Evolutionary conservation across 2,888 invertebrate species (phyloP), one percentile per base, ranked within the genome.

Genomic region (Drosophila dives): DNA sequence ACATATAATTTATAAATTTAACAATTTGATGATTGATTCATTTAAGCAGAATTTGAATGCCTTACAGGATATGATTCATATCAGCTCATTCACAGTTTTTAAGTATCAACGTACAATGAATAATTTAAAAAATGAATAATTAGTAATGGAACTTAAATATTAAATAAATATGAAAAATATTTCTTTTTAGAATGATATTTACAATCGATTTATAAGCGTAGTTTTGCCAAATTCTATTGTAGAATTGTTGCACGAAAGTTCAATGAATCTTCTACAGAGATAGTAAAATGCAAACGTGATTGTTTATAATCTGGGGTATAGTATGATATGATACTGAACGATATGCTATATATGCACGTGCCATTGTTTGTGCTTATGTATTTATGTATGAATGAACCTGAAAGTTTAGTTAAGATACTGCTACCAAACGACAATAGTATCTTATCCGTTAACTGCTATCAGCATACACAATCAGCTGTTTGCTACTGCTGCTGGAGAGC

Each of bases 331-430:
- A 58, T 64, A 67, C 50, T 58, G 50, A 63, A 67, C 66, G 73
- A 80, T 80, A 77, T 77, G 77, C 68, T 75, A 32, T 62, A 32
- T 62, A 74, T 81, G 62, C 86, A 83, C 88, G 86, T 87, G 83
- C 71, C 77, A 72, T 77, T 81, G 86, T 81, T 78, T 75, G 68
- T 67, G 67, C 62, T 75, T 68, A 64, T 81, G 76, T 63, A 67
- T 45, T 48, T 67, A 55, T 73, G 40, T 68, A 61, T 69, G 54
- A 61, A 73, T 69, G 64, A 75, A 89, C 69, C 49, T 34, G 69
- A 67, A 87, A 83, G 89, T 88, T 88, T 81, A 81, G 90, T 88
- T 86, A 90, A 90, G 90, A 86, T 90, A 86, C 85, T 89, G 83
- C 75, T 63, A 66, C 67, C 76, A 77, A 83, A 86, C 77, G 75